phyloP scores from a whole-genome alignment of 2,888 invertebrate genomes.

The Rhodophaea formosa region DNA sequence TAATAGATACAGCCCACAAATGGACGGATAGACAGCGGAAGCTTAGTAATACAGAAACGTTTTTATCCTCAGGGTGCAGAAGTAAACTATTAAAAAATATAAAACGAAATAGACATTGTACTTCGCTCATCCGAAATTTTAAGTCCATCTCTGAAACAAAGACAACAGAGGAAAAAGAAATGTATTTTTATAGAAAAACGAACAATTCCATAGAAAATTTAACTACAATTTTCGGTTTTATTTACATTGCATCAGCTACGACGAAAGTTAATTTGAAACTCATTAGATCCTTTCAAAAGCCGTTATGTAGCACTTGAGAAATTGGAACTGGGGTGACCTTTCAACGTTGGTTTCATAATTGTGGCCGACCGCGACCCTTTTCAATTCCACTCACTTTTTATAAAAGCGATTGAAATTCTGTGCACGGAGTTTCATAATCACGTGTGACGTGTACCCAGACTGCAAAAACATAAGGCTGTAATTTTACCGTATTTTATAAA shows the following conservation, averaged over 20 bases:
- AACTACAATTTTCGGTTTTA: not conserved
- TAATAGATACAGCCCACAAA: too few relatives aligned
- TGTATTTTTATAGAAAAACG: too few relatives aligned
- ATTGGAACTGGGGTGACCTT: constrained; percentile 4
- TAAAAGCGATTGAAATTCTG: not conserved
- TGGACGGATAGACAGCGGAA: too few relatives aligned
- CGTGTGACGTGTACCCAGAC: not conserved
- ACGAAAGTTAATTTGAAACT: constrained; percentile 14
- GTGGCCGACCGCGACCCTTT: constrained; percentile 1
- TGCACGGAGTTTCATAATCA: not conserved
- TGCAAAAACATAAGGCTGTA: not conserved
- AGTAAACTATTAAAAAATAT: too few relatives aligned
- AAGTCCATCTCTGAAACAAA: too few relatives aligned
- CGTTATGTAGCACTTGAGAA: constrained; percentile 9
- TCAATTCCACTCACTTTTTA: not conserved
- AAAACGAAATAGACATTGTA: too few relatives aligned
- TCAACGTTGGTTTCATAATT: not conserved
- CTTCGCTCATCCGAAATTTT: too few relatives aligned
- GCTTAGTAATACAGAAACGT: too few relatives aligned
- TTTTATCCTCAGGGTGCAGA: too few relatives aligned
- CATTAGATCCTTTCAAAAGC: constrained; percentile 9
- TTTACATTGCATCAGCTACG: not conserved
- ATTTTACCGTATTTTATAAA: not conserved
- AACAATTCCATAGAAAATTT: not conserved
- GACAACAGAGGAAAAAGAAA: too few relatives aligned